Evolutionary conservation across 2,888 invertebrate species (phyloP).

Genomic region (Eupithecia inturbata): DNA sequence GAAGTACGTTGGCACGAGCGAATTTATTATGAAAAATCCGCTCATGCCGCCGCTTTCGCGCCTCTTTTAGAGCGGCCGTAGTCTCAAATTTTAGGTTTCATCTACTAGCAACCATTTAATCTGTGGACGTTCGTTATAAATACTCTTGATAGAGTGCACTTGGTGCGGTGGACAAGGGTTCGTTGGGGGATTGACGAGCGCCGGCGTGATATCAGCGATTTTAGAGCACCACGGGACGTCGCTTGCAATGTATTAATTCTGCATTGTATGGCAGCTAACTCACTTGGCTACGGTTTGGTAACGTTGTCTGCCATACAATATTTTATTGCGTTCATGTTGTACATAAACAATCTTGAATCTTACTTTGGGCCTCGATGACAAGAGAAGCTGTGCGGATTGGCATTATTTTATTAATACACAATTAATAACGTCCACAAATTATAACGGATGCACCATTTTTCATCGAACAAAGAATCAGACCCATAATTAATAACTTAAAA

Average conservation of each 20-base stretch:
- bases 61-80: background rate
- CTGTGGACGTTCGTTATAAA: slow-evolving; percentile 45
- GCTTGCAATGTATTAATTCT: too few species aligned
- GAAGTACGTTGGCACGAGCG: background rate
- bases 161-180: slow-evolving; percentile 40
- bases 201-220: slow-evolving; percentile 61
- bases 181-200: slow-evolving; percentile 47
- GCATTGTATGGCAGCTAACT: too few species aligned
- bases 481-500: too few species aligned
- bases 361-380: too few species aligned
- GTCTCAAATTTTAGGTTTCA: background rate
- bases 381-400: too few species aligned
- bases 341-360: too few species aligned
- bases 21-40: background rate
- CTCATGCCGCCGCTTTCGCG: background rate
- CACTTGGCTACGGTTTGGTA: too few species aligned
- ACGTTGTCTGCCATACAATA: too few species aligned
- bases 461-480: too few species aligned
- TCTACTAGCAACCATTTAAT: slow-evolving; percentile 1
- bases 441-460: too few species aligned
- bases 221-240: slow-evolving; percentile 40
- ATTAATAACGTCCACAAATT: background rate
- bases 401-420: background rate
- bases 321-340: too few species aligned
- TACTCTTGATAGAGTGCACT: slow-evolving; percentile 51